These are phyloP conservation scores for Drosophila atripex DNA, from an alignment of 2,888 invertebrate species.

Conservation along the genomic window DNA sequence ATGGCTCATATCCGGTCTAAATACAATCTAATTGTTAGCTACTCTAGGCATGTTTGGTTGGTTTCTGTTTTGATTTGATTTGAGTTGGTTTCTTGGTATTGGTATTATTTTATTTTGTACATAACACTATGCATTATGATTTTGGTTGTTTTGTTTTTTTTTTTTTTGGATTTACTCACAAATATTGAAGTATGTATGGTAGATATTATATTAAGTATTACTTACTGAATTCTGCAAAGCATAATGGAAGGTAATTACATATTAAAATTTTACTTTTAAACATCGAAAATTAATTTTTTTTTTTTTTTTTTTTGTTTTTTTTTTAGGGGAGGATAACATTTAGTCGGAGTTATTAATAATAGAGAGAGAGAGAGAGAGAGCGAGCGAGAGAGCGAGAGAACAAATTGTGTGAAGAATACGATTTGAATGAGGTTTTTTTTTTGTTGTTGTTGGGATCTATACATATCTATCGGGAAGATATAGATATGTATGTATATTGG, in stretches of 20 bases:
- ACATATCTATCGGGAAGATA: constrained; percentile 13
- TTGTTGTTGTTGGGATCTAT: constrained; percentile 11
- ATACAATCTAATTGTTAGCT: constrained; percentile 47
- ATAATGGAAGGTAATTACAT: constrained; percentile 80
- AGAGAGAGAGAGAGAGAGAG: constrained; percentile 33
- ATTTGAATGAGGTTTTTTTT: constrained; percentile 36
- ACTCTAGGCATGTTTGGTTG: constrained; percentile 47
- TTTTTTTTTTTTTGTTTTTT: neutral
- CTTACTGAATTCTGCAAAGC: constrained; percentile 82
- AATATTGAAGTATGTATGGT: constrained; percentile 68
- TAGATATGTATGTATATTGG: constrained; percentile 13
- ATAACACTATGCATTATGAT: constrained; percentile 48
- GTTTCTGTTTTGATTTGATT: constrained; percentile 55
- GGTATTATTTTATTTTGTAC: constrained; percentile 41
- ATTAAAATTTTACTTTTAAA: constrained; percentile 72
- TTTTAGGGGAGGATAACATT: constrained; percentile 52
- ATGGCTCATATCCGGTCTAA: constrained; percentile 30
- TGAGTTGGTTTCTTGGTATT: constrained; percentile 26
- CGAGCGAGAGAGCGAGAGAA: constrained; percentile 32
- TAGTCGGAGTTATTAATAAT: constrained; percentile 57
- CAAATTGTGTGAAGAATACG: constrained; percentile 42
- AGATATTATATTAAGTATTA: constrained; percentile 77
- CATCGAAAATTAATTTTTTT: constrained; percentile 60
- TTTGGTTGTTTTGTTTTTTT: constrained; percentile 31
- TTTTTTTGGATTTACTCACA: constrained; percentile 76